phyloP scores from a whole-genome alignment of 1,140 invertebrate species.

The Lucilia cuprina region DNA sequence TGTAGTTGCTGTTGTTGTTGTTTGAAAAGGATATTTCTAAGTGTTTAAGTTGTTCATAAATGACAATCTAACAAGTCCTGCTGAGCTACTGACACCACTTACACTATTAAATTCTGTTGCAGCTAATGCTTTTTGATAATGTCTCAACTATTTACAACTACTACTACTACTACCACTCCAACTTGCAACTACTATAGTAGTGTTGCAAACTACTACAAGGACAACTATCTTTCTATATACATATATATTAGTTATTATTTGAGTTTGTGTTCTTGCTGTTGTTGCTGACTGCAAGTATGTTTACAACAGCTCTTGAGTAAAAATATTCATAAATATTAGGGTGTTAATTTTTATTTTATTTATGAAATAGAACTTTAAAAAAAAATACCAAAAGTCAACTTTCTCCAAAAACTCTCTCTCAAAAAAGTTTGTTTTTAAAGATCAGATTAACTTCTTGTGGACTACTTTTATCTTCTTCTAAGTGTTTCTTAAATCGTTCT shows the following conservation, averaged over 20 bases:
- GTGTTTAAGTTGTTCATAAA: not conserved
- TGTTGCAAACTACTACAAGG: not conserved
- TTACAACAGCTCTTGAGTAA: not conserved
- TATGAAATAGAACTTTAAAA: too few species aligned
- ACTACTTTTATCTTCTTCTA: too few species aligned
- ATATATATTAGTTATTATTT: not conserved
- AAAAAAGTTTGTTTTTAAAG: too few species aligned
- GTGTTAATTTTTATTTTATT: too few species aligned
- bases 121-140: constrained; percentile 1
- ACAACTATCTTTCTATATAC: not conserved
- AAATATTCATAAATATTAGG: constrained; percentile 1
- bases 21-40: not conserved
- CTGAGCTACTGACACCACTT: constrained; percentile 13
- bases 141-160: not conserved
- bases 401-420: too few species aligned
- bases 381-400: too few species aligned
- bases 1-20: too few species aligned
- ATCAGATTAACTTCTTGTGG: too few species aligned
- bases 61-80: constrained; percentile 3
- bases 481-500: too few species aligned
- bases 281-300: not conserved
- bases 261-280: not conserved
- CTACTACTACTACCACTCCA: too few species aligned
- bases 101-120: constrained; percentile 2
- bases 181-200: not conserved